Conservation (phyloP, 1,140 invertebrate genomes). For the fruit fly (Drosophila melanogaster) region Release_6_plus_ISO1_MT NC_004354.4:7592001-7592500, state of each 20-base stretch:
- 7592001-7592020: not conserved
- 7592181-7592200: conserved; percentile 35
- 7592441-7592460: conserved; percentile 58
- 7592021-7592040: conserved; percentile 41
- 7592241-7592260: conserved; percentile 60
- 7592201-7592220: conserved; percentile 74
- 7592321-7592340: not conserved
- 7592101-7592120: conserved; percentile 49
- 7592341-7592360: conserved; percentile 11
- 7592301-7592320: conserved; percentile 60
- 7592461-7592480: conserved; percentile 69
- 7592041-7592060: conserved; percentile 76
- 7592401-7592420: conserved; percentile 57
- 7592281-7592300: conserved; percentile 55
- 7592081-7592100: conserved; percentile 81
- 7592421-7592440: conserved; percentile 3
- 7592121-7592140: conserved; percentile 73
- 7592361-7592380: conserved; percentile 77
- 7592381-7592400: conserved; percentile 81
- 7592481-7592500: conserved; percentile 22
- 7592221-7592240: conserved; percentile 70
- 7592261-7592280: conserved; percentile 82
- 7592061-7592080: conserved; percentile 83
- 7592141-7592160: conserved; percentile 59
- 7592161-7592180: conserved; percentile 8